These are phyloP conservation scores for Zootermopsis nevadensis DNA, from an alignment of 2,888 invertebrate genomes.

Conservation along the genomic window DNA sequence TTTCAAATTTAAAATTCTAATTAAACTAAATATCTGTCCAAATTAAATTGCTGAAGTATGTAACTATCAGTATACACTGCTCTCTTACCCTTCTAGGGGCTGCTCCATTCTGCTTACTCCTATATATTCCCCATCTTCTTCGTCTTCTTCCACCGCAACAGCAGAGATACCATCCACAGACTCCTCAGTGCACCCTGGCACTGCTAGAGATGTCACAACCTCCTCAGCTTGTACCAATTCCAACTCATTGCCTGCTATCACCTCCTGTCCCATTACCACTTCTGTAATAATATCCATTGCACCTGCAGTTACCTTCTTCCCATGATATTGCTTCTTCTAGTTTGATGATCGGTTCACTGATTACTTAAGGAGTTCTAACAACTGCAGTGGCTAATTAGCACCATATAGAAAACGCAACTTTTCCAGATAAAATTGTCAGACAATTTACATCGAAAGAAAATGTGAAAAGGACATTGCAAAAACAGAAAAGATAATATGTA, in stretches of 20 bases:
- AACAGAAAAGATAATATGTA: too few species aligned
- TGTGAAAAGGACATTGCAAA: too few species aligned
- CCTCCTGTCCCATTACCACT: constrained; percentile 38
- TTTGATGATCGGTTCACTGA: too few species aligned
- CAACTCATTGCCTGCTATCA: constrained; percentile 42
- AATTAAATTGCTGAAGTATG: neutral
- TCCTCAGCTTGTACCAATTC: constrained; percentile 59
- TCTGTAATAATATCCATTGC: neutral
- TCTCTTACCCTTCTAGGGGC: neutral
- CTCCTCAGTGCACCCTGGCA: neutral
- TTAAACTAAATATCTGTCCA: too few species aligned
- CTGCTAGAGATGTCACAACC: constrained; percentile 44
- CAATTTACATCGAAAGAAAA: too few species aligned
- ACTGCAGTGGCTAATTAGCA: too few species aligned
- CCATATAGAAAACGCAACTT: too few species aligned
- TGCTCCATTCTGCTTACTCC: neutral
- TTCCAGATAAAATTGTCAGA: too few species aligned
- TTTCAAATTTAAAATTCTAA: too few species aligned
- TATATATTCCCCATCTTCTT: neutral
- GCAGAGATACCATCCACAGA: neutral
- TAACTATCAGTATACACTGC: neutral
- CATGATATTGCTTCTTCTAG: too few species aligned
- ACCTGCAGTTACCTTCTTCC: neutral
- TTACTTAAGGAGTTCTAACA: neutral
- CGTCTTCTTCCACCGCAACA: neutral